Evolutionary conservation across 2,113 vertebrate species (phyloP).

Genomic region (Verasper variegatus): DNA sequence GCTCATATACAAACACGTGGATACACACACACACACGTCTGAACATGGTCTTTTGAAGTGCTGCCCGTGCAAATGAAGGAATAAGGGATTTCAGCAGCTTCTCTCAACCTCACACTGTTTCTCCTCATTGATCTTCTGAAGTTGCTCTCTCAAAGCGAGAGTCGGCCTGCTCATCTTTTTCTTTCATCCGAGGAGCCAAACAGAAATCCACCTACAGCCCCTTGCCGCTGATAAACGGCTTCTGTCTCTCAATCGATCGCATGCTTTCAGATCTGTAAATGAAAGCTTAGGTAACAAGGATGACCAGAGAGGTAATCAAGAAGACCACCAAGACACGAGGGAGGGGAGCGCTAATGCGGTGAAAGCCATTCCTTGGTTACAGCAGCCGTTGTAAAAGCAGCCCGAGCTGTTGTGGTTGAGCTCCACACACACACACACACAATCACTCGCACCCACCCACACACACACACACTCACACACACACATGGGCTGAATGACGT

Average conservation of each 20-base stretch:
- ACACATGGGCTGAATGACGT: conserved; percentile 13
- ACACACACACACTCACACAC: not conserved
- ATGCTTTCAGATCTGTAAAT: conserved; percentile 73
- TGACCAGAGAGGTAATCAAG: conserved; percentile 68
- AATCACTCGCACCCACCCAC: conserved; percentile 2
- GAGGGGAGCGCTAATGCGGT: conserved; percentile 61
- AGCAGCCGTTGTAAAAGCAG: conserved; percentile 31
- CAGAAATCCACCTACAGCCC: conserved; percentile 44
- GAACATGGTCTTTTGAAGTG: conserved; percentile 47
- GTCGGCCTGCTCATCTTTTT: conserved; percentile 20
- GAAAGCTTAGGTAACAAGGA: conserved; percentile 65
- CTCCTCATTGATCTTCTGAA: conserved; percentile 39
- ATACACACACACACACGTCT: conserved; percentile 8
- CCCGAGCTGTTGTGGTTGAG: conserved; percentile 17
- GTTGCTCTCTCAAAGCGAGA: conserved; percentile 26
- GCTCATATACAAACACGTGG: too few relatives aligned
- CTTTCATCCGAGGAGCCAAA: conserved; percentile 58
- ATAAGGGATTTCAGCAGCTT: conserved; percentile 20
- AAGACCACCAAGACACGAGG: conserved; percentile 64
- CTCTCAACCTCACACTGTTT: not conserved
- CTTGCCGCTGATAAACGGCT: conserved; percentile 35
- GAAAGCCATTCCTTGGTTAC: conserved; percentile 66
- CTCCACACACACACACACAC: conserved; percentile 9
- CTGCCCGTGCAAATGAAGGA: conserved; percentile 52
- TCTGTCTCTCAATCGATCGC: conserved; percentile 64